Base-by-base conservation (phyloP, 2,888 invertebrate species). In the Drosophila affinis region DNA sequence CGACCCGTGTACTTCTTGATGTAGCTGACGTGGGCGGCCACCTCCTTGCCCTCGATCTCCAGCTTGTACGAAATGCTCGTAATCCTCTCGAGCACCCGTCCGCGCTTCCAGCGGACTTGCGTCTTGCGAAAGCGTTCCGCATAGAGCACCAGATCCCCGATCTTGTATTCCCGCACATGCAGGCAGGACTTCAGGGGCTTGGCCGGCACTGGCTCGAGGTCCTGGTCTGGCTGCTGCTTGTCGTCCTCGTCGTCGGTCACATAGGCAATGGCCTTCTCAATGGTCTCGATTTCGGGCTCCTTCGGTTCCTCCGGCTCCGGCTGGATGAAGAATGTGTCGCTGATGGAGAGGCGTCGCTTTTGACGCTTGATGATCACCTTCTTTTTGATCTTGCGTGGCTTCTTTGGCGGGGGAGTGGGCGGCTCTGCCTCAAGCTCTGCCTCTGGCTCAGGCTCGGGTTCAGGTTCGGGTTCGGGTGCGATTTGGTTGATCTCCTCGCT, bases 21-120 rank as follows among this genome's bases (percentile, higher is more conserved):
- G 54, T 91, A 92, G 69, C 91, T 92, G 9, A 92, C 89, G 32
- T 92, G 92, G 21, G 91, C 91, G 0, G 92, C 81, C 45, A 91
- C 90, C 60, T 92, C 91, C 55, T 91, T 91, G 54, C 91, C 92
- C 51, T 91, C 91, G 52, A 92, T 87, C 45, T 92, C 87, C 18
- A 92, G 76, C 62, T 90, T 90, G 51, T 92, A 92, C 3, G 92
- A 92, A 75, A 92, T 92, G 75, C 92, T 91, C 56, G 92, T 92
- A 39, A 92, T 92, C 52, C 89, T 88, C 58, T 92, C 92, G 49
- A 90, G 54, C 1, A 92, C 88, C 3, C 77, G 83, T 1, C 90
- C 92, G 56, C 89, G 89, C 24, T 90, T 90, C 92, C 92, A 92
- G 64, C 89, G 87, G 29, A 92, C 89, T 62, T 91, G 91, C 0